These are phyloP conservation scores for Cichladusa arquata DNA, from an alignment of 2,113 vertebrate genomes.

Conservation along the genomic window DNA sequence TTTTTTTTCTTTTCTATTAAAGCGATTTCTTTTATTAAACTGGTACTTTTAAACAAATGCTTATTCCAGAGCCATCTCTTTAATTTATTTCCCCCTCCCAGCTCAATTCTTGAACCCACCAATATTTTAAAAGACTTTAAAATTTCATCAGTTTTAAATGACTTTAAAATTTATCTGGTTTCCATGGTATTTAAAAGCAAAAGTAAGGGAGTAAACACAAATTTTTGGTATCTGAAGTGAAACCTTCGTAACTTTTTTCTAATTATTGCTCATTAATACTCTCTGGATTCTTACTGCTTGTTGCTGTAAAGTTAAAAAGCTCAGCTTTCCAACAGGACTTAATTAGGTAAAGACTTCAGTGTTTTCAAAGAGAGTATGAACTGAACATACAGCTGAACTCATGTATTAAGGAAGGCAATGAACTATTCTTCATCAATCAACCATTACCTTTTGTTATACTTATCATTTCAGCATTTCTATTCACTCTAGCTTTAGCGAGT, in stretches of 20 bases:
- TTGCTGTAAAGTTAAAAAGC: background rate
- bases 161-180: background rate
- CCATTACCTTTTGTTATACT: background rate
- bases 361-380: background rate
- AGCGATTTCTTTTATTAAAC: constrained; percentile 23
- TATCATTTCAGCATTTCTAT: background rate
- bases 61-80: background rate
- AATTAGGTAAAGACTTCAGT: background rate
- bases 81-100: background rate
- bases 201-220: background rate
- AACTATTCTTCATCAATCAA: background rate
- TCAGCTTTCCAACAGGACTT: background rate
- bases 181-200: background rate
- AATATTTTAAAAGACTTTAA: background rate
- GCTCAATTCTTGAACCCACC: background rate
- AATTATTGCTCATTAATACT: background rate
- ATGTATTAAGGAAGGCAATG: background rate
- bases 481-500: background rate
- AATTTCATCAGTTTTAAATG: background rate
- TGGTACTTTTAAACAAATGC: background rate
- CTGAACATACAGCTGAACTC: background rate
- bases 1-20: background rate
- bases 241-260: background rate
- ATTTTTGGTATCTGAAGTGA: background rate
- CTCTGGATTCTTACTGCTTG: background rate